Conservation (phyloP, 2,888 invertebrate genomes). For the Pachliopta kotzebuea region DNA sequence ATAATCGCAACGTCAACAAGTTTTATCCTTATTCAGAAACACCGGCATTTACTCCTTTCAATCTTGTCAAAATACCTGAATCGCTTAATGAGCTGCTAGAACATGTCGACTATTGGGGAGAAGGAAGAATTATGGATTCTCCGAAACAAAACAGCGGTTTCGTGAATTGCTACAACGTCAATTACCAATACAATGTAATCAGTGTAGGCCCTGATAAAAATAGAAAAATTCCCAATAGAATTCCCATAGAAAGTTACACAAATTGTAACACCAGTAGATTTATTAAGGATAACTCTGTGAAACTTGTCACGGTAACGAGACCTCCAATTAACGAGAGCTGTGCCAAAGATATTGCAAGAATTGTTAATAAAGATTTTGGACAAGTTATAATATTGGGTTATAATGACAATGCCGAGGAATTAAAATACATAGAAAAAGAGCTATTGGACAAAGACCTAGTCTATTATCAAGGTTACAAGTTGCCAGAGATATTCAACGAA, state of each 20-base stretch:
- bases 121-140: slow-evolving; percentile 8
- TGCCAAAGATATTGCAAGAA: slow-evolving; percentile 12
- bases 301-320: slow-evolving; percentile 3
- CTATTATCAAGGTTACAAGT: background rate
- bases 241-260: slow-evolving; percentile 5
- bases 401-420: background rate
- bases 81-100: slow-evolving; percentile 6
- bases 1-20: slow-evolving; percentile 3
- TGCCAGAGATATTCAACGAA: background rate
- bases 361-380: slow-evolving; percentile 13
- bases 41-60: background rate
- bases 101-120: slow-evolving; percentile 18
- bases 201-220: slow-evolving; percentile 6
- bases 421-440: slow-evolving; percentile 1
- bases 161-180: slow-evolving; percentile 10
- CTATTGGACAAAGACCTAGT: slow-evolving; percentile 1
- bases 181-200: slow-evolving; percentile 10
- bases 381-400: slow-evolving; percentile 8
- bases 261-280: slow-evolving; percentile 13
- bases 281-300: slow-evolving; percentile 11
- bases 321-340: slow-evolving; percentile 5
- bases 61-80: background rate
- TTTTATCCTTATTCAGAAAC: slow-evolving; percentile 13
- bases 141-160: slow-evolving; percentile 8
- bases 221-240: slow-evolving; percentile 17